These are phyloP conservation scores for Hemithea aestivaria DNA, from an alignment of 2,888 invertebrate genomes.

Conservation along the genomic window DNA sequence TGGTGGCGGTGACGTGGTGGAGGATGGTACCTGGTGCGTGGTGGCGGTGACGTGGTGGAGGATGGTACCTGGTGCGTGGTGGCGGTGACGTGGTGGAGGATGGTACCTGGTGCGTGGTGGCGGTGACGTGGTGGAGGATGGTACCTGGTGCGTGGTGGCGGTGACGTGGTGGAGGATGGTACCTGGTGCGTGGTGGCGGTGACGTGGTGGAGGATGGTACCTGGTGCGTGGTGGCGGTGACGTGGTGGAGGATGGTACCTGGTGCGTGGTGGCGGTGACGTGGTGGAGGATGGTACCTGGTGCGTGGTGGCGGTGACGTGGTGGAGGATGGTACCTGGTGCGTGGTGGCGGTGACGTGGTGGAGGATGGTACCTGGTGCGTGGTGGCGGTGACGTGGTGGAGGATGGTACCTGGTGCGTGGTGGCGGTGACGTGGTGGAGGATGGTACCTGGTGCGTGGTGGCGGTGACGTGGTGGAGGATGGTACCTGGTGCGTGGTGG, in stretches of 20 bases:
- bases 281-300: constrained; percentile 44
- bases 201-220: constrained; percentile 96
- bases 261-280: constrained; percentile 83
- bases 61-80: constrained; percentile 98
- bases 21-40: constrained; percentile 81
- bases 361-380: constrained; percentile 98
- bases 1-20: too few species aligned
- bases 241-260: too few species aligned
- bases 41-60: constrained; percentile 95
- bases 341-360: constrained; percentile 91
- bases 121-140: constrained; percentile 85
- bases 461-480: constrained; percentile 93
- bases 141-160: constrained; percentile 80
- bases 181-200: constrained; percentile 83
- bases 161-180: constrained; percentile 94
- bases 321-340: constrained; percentile 85
- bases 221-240: constrained; percentile 97
- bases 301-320: constrained; percentile 89
- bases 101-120: constrained; percentile 84
- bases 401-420: constrained; percentile 81
- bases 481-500: constrained; percentile 81
- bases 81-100: too few species aligned
- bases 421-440: constrained; percentile 89
- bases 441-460: constrained; percentile 76
- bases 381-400: too few species aligned